Evolutionary conservation across 2,888 invertebrate genomes (phyloP).

Genomic region (Carabus problematicus): DNA sequence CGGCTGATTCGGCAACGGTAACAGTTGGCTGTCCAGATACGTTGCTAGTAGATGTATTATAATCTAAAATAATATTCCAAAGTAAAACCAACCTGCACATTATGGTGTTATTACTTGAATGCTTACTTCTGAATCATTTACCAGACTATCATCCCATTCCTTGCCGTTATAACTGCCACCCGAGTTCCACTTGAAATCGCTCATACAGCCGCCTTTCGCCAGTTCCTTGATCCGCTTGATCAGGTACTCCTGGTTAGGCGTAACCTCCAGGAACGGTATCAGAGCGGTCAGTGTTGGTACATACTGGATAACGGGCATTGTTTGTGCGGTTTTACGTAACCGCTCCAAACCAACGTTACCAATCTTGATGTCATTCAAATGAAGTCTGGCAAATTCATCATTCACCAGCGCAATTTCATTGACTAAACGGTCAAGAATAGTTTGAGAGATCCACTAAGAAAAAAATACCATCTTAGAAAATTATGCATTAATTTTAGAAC

Average conservation of each 20-base stretch:
- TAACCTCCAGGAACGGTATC: slow-evolving; percentile 82
- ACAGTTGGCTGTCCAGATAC: slow-evolving; percentile 84
- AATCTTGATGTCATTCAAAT: slow-evolving; percentile 70
- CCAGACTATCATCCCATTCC: slow-evolving; percentile 82
- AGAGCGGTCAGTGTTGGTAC: slow-evolving; percentile 69
- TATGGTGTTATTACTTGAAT: slow-evolving; percentile 20
- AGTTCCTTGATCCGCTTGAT: slow-evolving; percentile 80
- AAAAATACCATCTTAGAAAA: slow-evolving; percentile 13
- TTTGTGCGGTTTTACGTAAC: slow-evolving; percentile 75
- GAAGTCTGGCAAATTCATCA: slow-evolving; percentile 72
- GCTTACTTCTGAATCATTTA: slow-evolving; percentile 83
- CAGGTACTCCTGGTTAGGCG: slow-evolving; percentile 85
- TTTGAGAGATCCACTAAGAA: slow-evolving; percentile 83
- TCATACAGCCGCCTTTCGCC: slow-evolving; percentile 84
- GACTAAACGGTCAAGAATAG: slow-evolving; percentile 78
- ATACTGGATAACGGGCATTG: slow-evolving; percentile 59
- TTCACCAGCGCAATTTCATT: slow-evolving; percentile 77
- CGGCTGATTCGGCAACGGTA: slow-evolving; percentile 70
- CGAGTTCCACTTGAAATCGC: slow-evolving; percentile 87
- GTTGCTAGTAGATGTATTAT: slow-evolving; percentile 85
- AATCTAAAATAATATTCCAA: slow-evolving; percentile 64
- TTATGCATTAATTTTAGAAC: too few relatives aligned
- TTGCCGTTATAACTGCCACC: slow-evolving; percentile 77
- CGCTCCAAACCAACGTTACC: slow-evolving; percentile 76
- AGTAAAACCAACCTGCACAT: slow-evolving; percentile 2